Evolutionary conservation across 2,113 vertebrate genomes (phyloP), one percentile per base, ranked within the genome.

Genomic region (Elachura formosa): DNA sequence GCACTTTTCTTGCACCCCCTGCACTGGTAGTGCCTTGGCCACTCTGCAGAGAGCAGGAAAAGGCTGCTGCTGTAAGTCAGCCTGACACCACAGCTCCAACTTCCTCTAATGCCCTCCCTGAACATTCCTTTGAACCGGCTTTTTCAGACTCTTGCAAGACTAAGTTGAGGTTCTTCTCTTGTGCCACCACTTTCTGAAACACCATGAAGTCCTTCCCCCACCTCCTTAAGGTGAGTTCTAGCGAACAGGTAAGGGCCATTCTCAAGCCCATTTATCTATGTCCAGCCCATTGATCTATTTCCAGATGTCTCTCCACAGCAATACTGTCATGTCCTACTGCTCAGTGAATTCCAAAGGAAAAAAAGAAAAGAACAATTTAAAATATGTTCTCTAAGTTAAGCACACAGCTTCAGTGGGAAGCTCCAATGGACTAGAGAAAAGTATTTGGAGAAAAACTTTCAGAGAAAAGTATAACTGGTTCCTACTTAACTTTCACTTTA

Each of bases 171-270:
- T 24, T 66, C 29, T 77, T 69, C 52, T 76, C 28, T 67, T 36
- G 49, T 2, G 20, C 11, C 46, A 45, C n/a, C 25, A 72, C 43
- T 25, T 43, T 33, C 33, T 58, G 22, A 62, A 86, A 49, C 9
- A 67, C 38, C 40, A 17, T 0, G 0, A 2, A 2, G 19, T 38
- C 36, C 40, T 74, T 78, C 51, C 23, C 26, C 14, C 11, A 26
- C 13, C 26, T 24, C 62, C 61, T 45, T 49, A 71, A n/a, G 19
- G 5, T 22, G 20, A 76, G 19, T 33, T 91, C 84, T 83, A 31
- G 45, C 31, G 81, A 48, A 55, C 1, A 4, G n/a, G 9, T 5
- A 85, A 87, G 13, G 43, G 55, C 40, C 56, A 58, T 46, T 24
- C 66, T 48, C 0, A 4, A 63, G 45, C 43, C n/a, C n/a, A n/a